phyloP scores from a whole-genome alignment of 2,797 vertebrate species.

The Chromobotia macracanthus region DNA sequence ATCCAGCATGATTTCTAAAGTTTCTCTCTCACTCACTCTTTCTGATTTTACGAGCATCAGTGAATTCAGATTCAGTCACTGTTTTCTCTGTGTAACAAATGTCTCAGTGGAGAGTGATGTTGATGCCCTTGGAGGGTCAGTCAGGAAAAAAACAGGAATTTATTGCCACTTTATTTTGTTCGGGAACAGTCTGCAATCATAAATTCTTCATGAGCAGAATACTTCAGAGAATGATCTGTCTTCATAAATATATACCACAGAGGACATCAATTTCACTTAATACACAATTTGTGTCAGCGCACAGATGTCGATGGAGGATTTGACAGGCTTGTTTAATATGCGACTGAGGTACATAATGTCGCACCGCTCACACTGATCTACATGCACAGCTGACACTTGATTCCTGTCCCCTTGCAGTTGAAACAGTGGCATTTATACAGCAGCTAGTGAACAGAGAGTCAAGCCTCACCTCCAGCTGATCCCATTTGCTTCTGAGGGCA shows the following conservation, averaged over 20 bases:
- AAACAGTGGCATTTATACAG: conserved; percentile 18
- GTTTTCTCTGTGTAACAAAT: conserved; percentile 87
- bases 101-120: conserved; percentile 84
- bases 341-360: conserved; percentile 90
- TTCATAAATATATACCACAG: conserved; percentile 95
- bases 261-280: conserved; percentile 99
- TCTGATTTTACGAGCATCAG: conserved; percentile 83
- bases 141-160: conserved; percentile 79
- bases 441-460: conserved; percentile 9
- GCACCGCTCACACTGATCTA: conserved; percentile 87
- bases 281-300: conserved; percentile 99
- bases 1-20: neutral
- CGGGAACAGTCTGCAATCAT: conserved; percentile 93
- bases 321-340: conserved; percentile 97
- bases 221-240: conserved; percentile 95
- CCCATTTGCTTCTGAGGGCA: conserved; percentile 92
- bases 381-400: conserved; percentile 87
- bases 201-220: conserved; percentile 97
- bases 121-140: conserved; percentile 88
- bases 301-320: conserved; percentile 94
- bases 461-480: conserved; percentile 84
- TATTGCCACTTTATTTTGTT: conserved; percentile 91
- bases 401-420: conserved; percentile 73
- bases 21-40: conserved; percentile 35
- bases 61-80: conserved; percentile 82